Base-by-base conservation (phyloP, 2,888 invertebrate species). In the Cremastinae sp. region DNA sequence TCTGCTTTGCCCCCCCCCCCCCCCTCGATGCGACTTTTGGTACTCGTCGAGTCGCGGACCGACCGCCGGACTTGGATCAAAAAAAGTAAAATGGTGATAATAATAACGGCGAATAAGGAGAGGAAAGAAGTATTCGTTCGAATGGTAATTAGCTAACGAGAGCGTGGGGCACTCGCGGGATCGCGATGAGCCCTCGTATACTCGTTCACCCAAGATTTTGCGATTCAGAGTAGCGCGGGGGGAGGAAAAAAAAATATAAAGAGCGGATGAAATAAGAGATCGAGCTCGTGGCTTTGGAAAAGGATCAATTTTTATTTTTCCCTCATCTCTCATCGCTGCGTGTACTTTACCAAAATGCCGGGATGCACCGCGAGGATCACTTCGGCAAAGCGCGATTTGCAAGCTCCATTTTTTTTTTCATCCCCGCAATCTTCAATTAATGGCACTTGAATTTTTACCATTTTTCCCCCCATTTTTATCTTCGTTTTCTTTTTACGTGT, bases 141-240 rank as follows among this genome's bases (percentile, higher is more conserved):
- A 72, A 62, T 64, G 69, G 65, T 78, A 78, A 78, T 78, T 78
- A 78, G 73, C 38, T 62, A 69, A 68, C 61, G 71, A 68, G 75
- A 51, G 64, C 45, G 51, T n/a, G 10, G 38, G 2, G 22, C 36
- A 74, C 74, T 70, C 66, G 56, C 58, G 54, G 18, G 49, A 75
- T 72, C 61, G 49, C 59, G 59, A 73, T n/a, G 28, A 28, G 28
- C 28, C n/a, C n/a, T 28, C 28, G 54, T 47, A 45, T 53, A 51
- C 56, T 47, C 56, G 47, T 65, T 54, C 59, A 16, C 28, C 12
- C 14, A 66, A 54, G 45, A 70, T 56, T 58, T 28, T 43, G 43
- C 22, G 54, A 58, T 38, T 61, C 36, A 10, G 45, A 43, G 28
- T 16, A 47, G 16, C 16, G 28, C 14, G 20, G 20, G 2, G 4